Conservation (phyloP, 2,888 invertebrate genomes). For the Leptopilina myrica region DNA sequence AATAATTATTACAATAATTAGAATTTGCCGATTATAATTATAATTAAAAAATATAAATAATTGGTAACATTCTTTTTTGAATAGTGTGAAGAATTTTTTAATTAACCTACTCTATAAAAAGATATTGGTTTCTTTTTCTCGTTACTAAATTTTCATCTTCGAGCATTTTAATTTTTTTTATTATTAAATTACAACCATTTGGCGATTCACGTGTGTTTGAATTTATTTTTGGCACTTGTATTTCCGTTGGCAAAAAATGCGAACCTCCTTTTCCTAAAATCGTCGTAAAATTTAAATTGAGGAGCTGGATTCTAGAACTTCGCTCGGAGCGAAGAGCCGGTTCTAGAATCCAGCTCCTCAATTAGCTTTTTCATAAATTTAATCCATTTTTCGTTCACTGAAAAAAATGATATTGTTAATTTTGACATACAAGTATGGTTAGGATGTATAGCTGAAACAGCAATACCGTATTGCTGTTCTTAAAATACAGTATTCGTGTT, state of each 20-base stretch:
- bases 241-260: slow-evolving; percentile 54
- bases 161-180: slow-evolving; percentile 53
- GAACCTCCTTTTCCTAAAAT: slow-evolving; percentile 54
- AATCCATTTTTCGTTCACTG: too few species aligned
- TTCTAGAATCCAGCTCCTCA: too few species aligned
- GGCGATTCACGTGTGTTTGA: slow-evolving; percentile 47
- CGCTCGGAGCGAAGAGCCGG: too few species aligned
- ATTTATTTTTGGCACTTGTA: slow-evolving; percentile 54
- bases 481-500: too few species aligned
- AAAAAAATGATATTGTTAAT: too few species aligned
- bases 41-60: neutral
- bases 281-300: neutral
- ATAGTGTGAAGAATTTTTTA: slow-evolving; percentile 44
- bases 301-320: too few species aligned
- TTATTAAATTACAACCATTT: slow-evolving; percentile 33
- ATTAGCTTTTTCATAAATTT: too few species aligned
- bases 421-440: too few species aligned
- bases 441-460: too few species aligned
- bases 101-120: slow-evolving; percentile 63
- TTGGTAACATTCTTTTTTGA: slow-evolving; percentile 60
- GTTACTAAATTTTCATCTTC: slow-evolving; percentile 65
- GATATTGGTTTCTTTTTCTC: slow-evolving; percentile 63
- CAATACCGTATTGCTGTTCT: too few species aligned
- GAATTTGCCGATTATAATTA: neutral
- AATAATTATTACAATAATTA: neutral